phyloP scores from a whole-genome alignment of 1,140 invertebrate genomes.

The Pseudomyrmex sp. region DNA sequence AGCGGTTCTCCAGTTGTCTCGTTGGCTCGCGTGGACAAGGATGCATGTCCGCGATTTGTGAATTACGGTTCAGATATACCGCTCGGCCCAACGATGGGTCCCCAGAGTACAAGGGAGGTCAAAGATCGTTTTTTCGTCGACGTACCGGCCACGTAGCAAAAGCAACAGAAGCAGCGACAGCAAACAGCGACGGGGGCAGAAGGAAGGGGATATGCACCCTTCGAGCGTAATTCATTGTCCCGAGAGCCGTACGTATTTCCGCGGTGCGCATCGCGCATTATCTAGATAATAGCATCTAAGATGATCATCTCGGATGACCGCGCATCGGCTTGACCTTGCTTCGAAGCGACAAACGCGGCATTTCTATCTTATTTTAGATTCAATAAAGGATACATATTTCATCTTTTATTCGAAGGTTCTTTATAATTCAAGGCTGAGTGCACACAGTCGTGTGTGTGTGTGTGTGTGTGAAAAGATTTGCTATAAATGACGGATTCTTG shows the following conservation, averaged over 20 bases:
- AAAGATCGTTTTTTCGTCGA: slow-evolving; percentile 64
- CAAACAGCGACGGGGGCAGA: slow-evolving; percentile 10
- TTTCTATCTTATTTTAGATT: slow-evolving; percentile 74
- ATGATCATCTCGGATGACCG: slow-evolving; percentile 78
- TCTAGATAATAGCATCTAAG: slow-evolving; percentile 79
- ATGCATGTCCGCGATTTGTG: slow-evolving; percentile 63
- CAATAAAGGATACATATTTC: slow-evolving; percentile 74
- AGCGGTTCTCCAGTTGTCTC: slow-evolving; percentile 57
- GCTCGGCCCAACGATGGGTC: slow-evolving; percentile 36
- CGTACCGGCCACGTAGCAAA: neutral
- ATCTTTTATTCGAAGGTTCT: slow-evolving; percentile 71
- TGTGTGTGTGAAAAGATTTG: slow-evolving; percentile 39
- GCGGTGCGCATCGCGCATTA: slow-evolving; percentile 69
- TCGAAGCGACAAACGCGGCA: slow-evolving; percentile 68
- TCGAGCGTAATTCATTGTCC: slow-evolving; percentile 77
- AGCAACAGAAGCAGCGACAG: slow-evolving; percentile 29
- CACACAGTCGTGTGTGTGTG: neutral
- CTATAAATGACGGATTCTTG: slow-evolving; percentile 52
- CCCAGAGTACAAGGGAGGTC: slow-evolving; percentile 53
- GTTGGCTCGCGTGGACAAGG: slow-evolving; percentile 47
- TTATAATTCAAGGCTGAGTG: slow-evolving; percentile 67
- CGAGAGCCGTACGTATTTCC: slow-evolving; percentile 66
- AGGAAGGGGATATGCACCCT: slow-evolving; percentile 58
- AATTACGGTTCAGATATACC: slow-evolving; percentile 70
- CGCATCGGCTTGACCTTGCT: slow-evolving; percentile 70